Conservation (phyloP, 2,797 vertebrate genomes). For the Rhincodon typus region DNA sequence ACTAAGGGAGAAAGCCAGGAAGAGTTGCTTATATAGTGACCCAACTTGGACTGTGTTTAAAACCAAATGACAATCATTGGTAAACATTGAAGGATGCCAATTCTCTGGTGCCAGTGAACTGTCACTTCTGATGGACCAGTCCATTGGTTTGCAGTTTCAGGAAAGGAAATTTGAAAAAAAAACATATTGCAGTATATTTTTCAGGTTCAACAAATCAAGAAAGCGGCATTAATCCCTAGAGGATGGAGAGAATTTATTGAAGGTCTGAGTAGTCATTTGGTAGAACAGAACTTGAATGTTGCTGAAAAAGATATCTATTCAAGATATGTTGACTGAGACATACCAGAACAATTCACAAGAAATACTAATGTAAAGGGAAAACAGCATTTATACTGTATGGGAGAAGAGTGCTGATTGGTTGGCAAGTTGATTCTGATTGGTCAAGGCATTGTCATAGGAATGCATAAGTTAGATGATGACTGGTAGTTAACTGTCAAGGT, state of each 20-base stretch:
- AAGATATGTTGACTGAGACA: neutral
- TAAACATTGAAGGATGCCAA: too few species aligned
- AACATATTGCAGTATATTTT: too few species aligned
- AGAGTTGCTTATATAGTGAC: too few species aligned
- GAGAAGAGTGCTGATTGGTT: neutral
- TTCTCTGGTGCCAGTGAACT: too few species aligned
- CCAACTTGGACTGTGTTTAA: neutral
- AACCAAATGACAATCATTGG: neutral
- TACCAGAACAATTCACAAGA: neutral
- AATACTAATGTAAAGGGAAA: neutral
- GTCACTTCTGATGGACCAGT: too few species aligned
- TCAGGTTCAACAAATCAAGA: neutral
- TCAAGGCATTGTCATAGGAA: neutral
- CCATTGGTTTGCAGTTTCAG: neutral
- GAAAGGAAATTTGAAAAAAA: neutral
- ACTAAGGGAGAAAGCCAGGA: too few species aligned
- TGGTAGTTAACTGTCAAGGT: too few species aligned
- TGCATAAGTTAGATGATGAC: too few species aligned
- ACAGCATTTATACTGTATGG: neutral
- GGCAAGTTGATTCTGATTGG: neutral
- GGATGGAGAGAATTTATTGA: too few species aligned
- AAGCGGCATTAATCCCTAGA: too few species aligned
- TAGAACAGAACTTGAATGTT: too few species aligned
- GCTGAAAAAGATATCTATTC: neutral
- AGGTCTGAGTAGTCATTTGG: too few species aligned